A percentile compares a stretch with the other conserved stretches of the same genome.
phyloP scores from a whole-genome alignment of 2,113 vertebrate species.

The Elephas maximus region DNA sequence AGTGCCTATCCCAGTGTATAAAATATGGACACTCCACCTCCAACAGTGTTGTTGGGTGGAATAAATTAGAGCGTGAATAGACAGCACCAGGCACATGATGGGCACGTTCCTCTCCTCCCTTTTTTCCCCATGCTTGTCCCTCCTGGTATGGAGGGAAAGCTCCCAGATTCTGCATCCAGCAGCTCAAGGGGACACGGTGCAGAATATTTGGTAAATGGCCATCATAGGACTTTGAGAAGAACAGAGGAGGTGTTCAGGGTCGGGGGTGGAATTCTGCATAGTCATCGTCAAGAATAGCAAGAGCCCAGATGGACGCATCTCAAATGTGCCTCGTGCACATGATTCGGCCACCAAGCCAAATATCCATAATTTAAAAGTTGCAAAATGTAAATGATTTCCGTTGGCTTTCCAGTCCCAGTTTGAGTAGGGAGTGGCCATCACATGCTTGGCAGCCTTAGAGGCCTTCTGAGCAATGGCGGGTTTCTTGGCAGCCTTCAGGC shows the following conservation, averaged over 20 bases:
- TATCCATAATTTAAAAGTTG: background rate
- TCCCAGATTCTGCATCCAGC: background rate
- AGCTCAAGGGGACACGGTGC: background rate
- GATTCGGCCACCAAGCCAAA: slow-evolving; percentile 55
- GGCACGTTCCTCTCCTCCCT: background rate
- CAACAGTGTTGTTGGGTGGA: background rate
- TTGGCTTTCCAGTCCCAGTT: background rate
- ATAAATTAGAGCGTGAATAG: background rate
- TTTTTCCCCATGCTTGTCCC: background rate
- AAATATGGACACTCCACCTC: background rate
- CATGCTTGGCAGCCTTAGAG: background rate
- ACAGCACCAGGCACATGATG: too few species aligned
- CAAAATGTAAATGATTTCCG: slow-evolving; percentile 24
- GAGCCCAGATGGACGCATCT: slow-evolving; percentile 59
- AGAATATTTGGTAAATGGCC: slow-evolving; percentile 13
- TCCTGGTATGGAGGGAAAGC: background rate
- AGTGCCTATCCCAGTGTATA: background rate
- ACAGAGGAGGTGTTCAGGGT: slow-evolving; percentile 61
- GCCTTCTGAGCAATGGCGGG: background rate
- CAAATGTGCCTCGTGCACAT: background rate
- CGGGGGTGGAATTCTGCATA: background rate
- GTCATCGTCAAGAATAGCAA: slow-evolving; percentile 63
- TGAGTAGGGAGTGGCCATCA: background rate
- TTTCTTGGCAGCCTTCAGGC: background rate
- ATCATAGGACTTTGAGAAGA: slow-evolving; percentile 25